phyloP scores from a whole-genome alignment of 2,113 vertebrate genomes.

The Garra rufa region DNA sequence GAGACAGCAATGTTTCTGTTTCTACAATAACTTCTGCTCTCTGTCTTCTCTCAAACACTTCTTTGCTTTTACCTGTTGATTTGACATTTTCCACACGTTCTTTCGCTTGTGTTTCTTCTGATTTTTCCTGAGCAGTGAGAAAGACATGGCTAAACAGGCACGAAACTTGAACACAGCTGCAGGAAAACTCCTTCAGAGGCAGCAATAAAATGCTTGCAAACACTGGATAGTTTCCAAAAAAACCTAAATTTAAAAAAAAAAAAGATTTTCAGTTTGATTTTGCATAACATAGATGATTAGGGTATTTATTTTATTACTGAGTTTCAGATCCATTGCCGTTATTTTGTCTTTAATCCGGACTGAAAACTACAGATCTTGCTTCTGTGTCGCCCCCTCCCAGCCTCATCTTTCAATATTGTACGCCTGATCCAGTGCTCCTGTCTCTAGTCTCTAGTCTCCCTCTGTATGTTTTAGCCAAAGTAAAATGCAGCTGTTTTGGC shows the following conservation, averaged over 20 bases:
- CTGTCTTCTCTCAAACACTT: conserved; percentile 58
- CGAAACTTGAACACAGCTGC: conserved; percentile 90
- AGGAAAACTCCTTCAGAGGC: conserved; percentile 91
- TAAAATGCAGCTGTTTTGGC: conserved; percentile 34
- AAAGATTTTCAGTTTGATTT: conserved; percentile 47
- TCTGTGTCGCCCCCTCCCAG: conserved; percentile 49
- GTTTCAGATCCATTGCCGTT: conserved; percentile 60
- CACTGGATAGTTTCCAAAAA: conserved; percentile 44
- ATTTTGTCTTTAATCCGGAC: conserved; percentile 58
- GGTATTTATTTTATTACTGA: conserved; percentile 65
- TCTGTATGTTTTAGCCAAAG: conserved; percentile 41
- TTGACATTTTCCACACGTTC: conserved; percentile 41
- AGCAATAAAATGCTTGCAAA: conserved; percentile 75
- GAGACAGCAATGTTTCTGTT: background rate
- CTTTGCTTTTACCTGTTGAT: conserved; percentile 55
- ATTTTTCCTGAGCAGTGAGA: conserved; percentile 83
- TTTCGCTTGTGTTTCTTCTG: conserved; percentile 60
- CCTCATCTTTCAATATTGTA: conserved; percentile 69
- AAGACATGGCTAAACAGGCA: conserved; percentile 98
- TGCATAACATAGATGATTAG: conserved; percentile 59
- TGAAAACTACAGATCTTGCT: conserved; percentile 59
- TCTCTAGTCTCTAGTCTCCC: conserved; percentile 52
- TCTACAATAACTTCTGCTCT: conserved; percentile 56
- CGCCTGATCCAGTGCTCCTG: conserved; percentile 50
- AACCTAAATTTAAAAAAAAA: background rate